Evolutionary conservation across 2,113 vertebrate species (phyloP).

Genomic region (Acinonyx jubatus): DNA sequence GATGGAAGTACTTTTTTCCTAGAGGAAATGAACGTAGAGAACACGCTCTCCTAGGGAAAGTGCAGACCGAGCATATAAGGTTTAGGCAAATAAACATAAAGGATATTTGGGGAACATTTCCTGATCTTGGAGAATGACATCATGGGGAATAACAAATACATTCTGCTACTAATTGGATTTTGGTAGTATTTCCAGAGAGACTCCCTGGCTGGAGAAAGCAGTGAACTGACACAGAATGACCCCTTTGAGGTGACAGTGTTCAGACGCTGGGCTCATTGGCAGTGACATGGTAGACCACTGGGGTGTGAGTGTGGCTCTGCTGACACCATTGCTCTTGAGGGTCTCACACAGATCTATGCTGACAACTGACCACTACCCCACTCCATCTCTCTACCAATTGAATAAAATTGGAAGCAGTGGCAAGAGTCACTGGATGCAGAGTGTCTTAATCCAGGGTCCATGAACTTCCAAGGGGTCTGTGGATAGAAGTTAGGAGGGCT

Average conservation of each 20-base stretch:
- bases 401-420: neutral
- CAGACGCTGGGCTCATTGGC: neutral
- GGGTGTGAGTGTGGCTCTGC: neutral
- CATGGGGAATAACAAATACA: neutral
- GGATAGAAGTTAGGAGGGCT: neutral
- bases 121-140: neutral
- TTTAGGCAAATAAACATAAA: neutral
- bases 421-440: neutral
- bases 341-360: rapidly evolving
- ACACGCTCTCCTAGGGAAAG: neutral
- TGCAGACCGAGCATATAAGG: neutral
- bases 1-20: neutral
- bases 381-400: neutral
- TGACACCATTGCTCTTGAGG: neutral
- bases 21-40: neutral
- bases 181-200: neutral
- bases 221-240: neutral
- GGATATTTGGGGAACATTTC: neutral
- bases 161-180: neutral
- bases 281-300: neutral
- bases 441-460: neutral
- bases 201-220: neutral
- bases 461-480: neutral
- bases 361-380: neutral
- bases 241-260: neutral